Conservation (phyloP, 2,113 vertebrate species). For the Heloderma charlesbogerti region DNA sequence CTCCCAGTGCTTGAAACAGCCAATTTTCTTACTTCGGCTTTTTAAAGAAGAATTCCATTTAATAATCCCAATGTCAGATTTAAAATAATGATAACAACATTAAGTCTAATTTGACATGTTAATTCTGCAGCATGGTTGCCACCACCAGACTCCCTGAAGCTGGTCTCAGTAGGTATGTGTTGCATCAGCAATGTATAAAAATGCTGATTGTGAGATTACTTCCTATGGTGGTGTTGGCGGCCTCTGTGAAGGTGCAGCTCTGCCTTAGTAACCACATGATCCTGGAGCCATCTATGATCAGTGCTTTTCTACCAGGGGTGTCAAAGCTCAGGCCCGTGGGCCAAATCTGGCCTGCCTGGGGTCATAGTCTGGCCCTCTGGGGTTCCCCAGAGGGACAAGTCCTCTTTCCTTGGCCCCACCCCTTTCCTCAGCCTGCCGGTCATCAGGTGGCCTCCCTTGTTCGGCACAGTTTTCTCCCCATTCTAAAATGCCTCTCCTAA, state of each 20-base stretch:
- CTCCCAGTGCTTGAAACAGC: not conserved
- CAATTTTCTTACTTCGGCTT: not conserved
- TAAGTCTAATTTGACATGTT: not conserved
- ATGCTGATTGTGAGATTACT: not conserved
- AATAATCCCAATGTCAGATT: not conserved
- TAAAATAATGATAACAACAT: not conserved
- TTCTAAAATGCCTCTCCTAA: too few relatives aligned
- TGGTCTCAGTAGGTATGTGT: not conserved
- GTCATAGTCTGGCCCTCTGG: too few relatives aligned
- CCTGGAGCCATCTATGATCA: not conserved
- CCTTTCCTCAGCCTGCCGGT: too few relatives aligned
- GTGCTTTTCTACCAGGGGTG: not conserved
- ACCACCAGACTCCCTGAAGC: not conserved
- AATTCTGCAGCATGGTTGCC: not conserved
- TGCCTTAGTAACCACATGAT: not conserved
- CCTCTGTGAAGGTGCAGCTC: not conserved
- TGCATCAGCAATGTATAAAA: not conserved
- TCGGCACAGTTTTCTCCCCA: too few relatives aligned
- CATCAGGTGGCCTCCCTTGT: too few relatives aligned
- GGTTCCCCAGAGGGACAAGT: too few relatives aligned
- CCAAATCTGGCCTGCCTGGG: too few relatives aligned
- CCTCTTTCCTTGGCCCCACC: too few relatives aligned
- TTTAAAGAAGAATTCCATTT: not conserved
- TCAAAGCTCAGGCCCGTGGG: too few relatives aligned
- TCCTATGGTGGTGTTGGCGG: not conserved